A percentile compares a stretch with the other conserved stretches of the same genome.
These are phyloP conservation scores for Bryconaethiops microstoma DNA, from an alignment of 2,797 vertebrate species.

Conservation along the genomic window DNA sequence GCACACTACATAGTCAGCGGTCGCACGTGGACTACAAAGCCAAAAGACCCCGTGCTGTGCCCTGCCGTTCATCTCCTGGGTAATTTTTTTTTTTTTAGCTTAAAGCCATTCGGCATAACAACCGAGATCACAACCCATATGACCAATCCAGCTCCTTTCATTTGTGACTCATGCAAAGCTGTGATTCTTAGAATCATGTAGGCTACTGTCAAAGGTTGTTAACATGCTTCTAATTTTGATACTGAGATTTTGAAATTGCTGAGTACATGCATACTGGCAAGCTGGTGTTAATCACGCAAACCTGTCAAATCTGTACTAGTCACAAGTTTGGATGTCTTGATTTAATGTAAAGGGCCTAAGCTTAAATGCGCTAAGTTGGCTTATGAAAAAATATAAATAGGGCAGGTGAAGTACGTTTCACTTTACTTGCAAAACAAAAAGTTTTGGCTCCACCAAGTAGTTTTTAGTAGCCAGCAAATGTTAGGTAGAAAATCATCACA, in stretches of 20 bases:
- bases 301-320: neutral
- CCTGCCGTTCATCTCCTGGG: constrained; percentile 2
- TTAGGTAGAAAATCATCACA: neutral
- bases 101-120: neutral
- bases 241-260: neutral
- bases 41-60: neutral
- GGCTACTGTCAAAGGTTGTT: neutral
- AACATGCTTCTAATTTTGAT: constrained; percentile 10
- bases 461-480: neutral
- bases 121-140: neutral
- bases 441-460: neutral
- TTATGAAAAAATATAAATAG: too few species aligned
- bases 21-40: constrained; percentile 2
- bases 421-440: neutral
- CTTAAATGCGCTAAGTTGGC: too few species aligned
- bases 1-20: constrained; percentile 6
- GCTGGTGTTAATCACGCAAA: neutral
- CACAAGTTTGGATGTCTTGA: neutral
- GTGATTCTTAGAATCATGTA: neutral
- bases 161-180: neutral
- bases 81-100: neutral
- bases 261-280: neutral
- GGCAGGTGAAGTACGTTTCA: neutral
- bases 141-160: neutral
- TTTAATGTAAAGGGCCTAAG: too few species aligned